phyloP scores from a whole-genome alignment of 2,888 invertebrate species.

The Standfussiana lucernea region DNA sequence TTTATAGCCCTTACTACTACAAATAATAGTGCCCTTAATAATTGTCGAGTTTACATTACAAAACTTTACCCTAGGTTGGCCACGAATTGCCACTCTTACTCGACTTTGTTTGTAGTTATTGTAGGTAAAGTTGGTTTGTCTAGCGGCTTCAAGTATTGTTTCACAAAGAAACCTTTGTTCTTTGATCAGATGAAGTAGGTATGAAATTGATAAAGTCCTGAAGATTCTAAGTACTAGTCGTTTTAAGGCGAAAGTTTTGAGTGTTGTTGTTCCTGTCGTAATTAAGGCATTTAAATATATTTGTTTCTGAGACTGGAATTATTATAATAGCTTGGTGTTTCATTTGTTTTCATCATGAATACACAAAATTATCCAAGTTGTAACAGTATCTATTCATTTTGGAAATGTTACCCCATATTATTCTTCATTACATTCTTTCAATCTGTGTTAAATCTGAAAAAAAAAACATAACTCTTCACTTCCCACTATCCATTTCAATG shows the following conservation, averaged over 20 bases:
- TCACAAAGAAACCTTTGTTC: conserved; percentile 59
- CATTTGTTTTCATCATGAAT: conserved; percentile 42
- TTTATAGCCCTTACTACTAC: neutral
- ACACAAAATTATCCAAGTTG: conserved; percentile 14
- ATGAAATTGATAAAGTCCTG: conserved; percentile 57
- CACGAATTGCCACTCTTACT: conserved; percentile 41
- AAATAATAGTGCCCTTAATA: conserved; percentile 34
- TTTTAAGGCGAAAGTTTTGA: conserved; percentile 41
- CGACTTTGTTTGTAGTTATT: conserved; percentile 44
- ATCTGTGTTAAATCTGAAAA: neutral
- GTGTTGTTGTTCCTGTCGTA: conserved; percentile 47
- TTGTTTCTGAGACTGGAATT: conserved; percentile 32
- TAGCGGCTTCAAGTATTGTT: conserved; percentile 48
- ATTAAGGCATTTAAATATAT: conserved; percentile 42
- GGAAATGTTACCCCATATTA: neutral
- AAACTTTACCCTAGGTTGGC: conserved; percentile 29
- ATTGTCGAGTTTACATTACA: conserved; percentile 54
- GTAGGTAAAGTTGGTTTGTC: conserved; percentile 45
- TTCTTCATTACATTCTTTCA: neutral
- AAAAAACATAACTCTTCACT: neutral
- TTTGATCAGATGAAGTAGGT: conserved; percentile 46
- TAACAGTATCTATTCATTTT: neutral
- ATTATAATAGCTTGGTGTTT: conserved; percentile 30
- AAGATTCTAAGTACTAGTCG: conserved; percentile 46
- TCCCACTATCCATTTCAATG: conserved; percentile 28